Base-by-base conservation (phyloP, 2,888 invertebrate species). In the Caradrina kadenii region DNA sequence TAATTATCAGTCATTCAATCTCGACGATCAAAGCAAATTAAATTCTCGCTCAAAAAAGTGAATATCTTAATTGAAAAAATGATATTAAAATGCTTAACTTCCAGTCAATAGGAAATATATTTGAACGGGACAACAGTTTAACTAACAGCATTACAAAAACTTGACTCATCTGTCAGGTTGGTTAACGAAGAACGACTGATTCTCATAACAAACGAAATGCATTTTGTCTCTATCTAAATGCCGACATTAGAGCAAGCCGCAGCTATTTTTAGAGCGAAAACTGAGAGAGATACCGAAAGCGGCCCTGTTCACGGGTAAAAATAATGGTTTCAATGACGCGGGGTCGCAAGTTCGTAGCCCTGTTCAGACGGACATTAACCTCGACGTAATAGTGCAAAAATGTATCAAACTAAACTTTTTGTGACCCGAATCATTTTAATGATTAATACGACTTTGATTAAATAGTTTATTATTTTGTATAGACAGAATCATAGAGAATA, bases 341-440 rank as follows among this genome's bases (percentile, higher is more conserved):
- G 87, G 89, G 88, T 89, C 89, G 86, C 85, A 84, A 85, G 91
- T 91, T 91, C 88, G 83, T 81, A 88, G 88, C 86, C 87, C 26
- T 88, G 88, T 83, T 76, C 71, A 66, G 67, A 77, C 81, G 89
- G 89, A 71, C 90, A 79, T 87, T 85, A 82, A 89, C 92, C 90
- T 86, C 85, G 6, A 60, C 52, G 82, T 79, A 82, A 86, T 86
- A 87, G 83, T 84, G 83, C 82, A 84, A 85, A 84, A 83, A 75
- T 73, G 65, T 80, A 35, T 63, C 61, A 58, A 80, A 74, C 49
- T 55, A 22, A 69, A 50, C 49, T 42, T 66, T 74, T 72, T 60
- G 35, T 26, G 52, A 55, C 66, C 17, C 31, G 21, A 76, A 65
- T 59, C 11, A 71, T 72, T 73, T 63, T 22, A 56, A 82, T 71